A percentile compares a stretch with the other conserved stretches of the same genome.
Conservation (phyloP, 1,140 invertebrate species). For the Bombyx mori region ASM3026992v2 NC_085129.1:11140501-11141000, state of each 20-base stretch:
- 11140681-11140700: slow-evolving; percentile 25
- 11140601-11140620: slow-evolving; percentile 48
- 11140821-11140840: slow-evolving; percentile 29
- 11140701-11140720: too few species aligned
- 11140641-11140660: slow-evolving; percentile 41
- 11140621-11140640: slow-evolving; percentile 64
- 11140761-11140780: slow-evolving; percentile 3
- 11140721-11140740: slow-evolving; percentile 19
- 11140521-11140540: slow-evolving; percentile 32
- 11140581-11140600: slow-evolving; percentile 36
- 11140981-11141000: too few species aligned
- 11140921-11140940: slow-evolving; percentile 60
- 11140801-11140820: slow-evolving; percentile 29
- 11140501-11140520: slow-evolving; percentile 32
- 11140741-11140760: slow-evolving; percentile 14
- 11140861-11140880: slow-evolving; percentile 56
- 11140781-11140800: slow-evolving; percentile 22
- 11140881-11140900: slow-evolving; percentile 50
- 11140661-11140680: slow-evolving; percentile 21
- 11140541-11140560: slow-evolving; percentile 28
- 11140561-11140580: slow-evolving; percentile 2
- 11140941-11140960: slow-evolving; percentile 58
- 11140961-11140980: slow-evolving; percentile 13
- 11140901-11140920: slow-evolving; percentile 61
- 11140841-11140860: slow-evolving; percentile 46